Base-by-base conservation (phyloP, 2,797 vertebrate species). In the Mormyrops attenuatus region DNA sequence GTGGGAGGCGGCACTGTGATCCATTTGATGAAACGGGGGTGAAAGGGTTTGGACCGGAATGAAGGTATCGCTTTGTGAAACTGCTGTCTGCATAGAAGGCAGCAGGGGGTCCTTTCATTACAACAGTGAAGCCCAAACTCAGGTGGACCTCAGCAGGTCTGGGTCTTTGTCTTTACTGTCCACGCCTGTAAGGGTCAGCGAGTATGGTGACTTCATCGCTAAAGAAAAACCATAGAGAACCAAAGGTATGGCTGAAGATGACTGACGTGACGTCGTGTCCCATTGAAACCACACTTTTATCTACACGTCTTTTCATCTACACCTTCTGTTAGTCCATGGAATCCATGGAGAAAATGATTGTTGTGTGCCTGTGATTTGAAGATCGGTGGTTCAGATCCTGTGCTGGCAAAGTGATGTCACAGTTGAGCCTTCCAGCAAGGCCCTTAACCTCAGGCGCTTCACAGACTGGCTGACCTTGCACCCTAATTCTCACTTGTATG, bases 1-100 rank as follows among this genome's bases (percentile, higher is more conserved):
- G 63, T 41, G 57, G 44, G n/a, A 85, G 26, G 2, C 63, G 20
- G 0, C 90, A 90, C 87, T 88, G 90, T 91, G 89, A 93, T 22
- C 22, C 50, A 80, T 53, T 82, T 53, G 41, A 91, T 91, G 91
- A 92, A 92, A 93, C 90, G 90, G 91, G 92, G 89, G 50, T 88
- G 92, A 89, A 89, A 91, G 91, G 44, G 91, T 91, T 89, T 91
- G 90, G 92, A 91, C 93, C 55, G 63, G 93, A 93, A 94, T 93
- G 92, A 94, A 94, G 93, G 90, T 92, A 63, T 84, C 38, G 87
- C 85, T 89, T 90, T 89, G 88, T 82, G 87, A 91, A 87, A 47
- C 89, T 89, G 77, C 60, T n/a, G 63, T 93, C 91, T 92, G 52
- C 13, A 1, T 92, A 92, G 92, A 90, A 92, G 92, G 93, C 92